Evolutionary conservation across 1,140 invertebrate species (phyloP), one percentile per base, ranked within the genome.

Genomic region (Zophobas atratus): DNA sequence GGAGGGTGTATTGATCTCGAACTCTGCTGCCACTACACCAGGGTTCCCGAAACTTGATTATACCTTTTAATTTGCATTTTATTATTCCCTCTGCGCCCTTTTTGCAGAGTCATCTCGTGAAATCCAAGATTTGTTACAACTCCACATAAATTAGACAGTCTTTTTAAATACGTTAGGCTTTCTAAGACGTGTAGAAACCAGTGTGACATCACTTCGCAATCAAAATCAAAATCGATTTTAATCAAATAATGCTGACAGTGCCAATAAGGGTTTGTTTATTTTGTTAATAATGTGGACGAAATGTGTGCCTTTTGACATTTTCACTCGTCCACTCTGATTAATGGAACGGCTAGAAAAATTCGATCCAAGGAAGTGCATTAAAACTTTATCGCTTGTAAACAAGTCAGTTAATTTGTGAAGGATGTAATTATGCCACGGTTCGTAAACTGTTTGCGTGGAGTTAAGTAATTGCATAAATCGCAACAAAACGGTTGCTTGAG

Each of bases 321-420:
- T 20, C 20, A 20, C 20, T 20, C 20, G 20, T 20, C 20, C 20
- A 20, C 20, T 20, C 20, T 20, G 20, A 20, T 20, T 20, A 20
- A 20, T 20, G 20, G 20, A 20, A 20, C 20, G 20, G 20, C 49
- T 41, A 20, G 38, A 38, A 67, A 32, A 41, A 43, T 67, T 67
- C 39, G 60, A 43, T 67, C 33, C 33, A 39, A 46, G 60, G 60
- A 67, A 67, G 60, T 67, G 60, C 60, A 67, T 67, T 67, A 67
- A 67, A 67, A 67, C 33, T 67, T 67, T 67, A 67, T 67, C 39
- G 60, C 60, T 67, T 67, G 60, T 67, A 67, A 67, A 67, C 60
- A 67, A 67, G 60, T 8, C 38, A 38, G 60, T 67, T 67, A 67
- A 67, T 67, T 67, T 67, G 38, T 33, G 2, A 36, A n/a, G 60